Evolutionary conservation across 92 coral and sea anemone genomes (phyloP).

Genomic region (Actinostola sp.): DNA sequence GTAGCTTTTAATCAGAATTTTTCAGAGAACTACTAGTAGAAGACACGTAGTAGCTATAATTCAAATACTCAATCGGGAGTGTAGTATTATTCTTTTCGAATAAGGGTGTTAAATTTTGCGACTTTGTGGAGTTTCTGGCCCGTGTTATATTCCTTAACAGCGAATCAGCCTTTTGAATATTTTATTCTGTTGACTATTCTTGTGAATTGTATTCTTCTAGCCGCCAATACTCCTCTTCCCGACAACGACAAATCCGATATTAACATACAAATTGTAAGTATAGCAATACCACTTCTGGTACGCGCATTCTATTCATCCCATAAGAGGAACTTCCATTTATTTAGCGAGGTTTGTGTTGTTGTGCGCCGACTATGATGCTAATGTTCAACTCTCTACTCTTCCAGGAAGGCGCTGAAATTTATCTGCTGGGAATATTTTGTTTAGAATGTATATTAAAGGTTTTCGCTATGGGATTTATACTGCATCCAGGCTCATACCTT

Average conservation of each 20-base stretch:
- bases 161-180: constrained; percentile 96
- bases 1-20: background rate
- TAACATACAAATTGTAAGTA: constrained; percentile 79
- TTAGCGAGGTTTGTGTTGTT: background rate
- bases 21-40: background rate
- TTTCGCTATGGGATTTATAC: constrained; percentile 84
- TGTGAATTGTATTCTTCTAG: constrained; percentile 96
- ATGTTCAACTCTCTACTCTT: constrained; percentile 12
- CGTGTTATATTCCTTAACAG: constrained; percentile 85
- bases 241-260: constrained; percentile 82
- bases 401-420: constrained; percentile 94
- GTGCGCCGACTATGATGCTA: background rate
- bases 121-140: constrained; percentile 25
- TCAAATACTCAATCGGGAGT: background rate
- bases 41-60: background rate
- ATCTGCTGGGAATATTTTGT: constrained; percentile 93
- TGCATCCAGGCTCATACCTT: constrained; percentile 88
- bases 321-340: background rate
- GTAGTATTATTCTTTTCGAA: constrained; percentile 1
- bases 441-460: constrained; percentile 83
- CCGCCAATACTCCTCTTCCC: constrained; percentile 95
- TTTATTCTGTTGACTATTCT: constrained; percentile 97
- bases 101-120: constrained; percentile 22
- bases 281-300: background rate
- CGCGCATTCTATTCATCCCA: background rate